Base-by-base conservation (phyloP, 2,113 vertebrate species). In the Myotis davidii region DNA sequence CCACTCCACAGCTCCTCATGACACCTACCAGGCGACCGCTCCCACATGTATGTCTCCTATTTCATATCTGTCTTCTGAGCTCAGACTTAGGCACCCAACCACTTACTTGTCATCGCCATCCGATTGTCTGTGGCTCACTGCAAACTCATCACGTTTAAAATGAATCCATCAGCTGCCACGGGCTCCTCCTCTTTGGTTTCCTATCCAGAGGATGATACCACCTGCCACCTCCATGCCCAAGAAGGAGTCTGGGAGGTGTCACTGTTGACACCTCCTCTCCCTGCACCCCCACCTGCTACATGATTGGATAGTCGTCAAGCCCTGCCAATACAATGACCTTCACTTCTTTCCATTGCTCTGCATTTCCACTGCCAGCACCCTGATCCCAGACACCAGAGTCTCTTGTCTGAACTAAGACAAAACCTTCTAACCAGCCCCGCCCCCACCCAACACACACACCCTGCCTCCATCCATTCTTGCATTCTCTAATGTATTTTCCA, bases 41-140 rank as follows among this genome's bases (percentile, higher is more conserved):
- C 67, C 65, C 61, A 88, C 64, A 6, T 64, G 42, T 61, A 4
- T 39, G 67, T 59, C 34, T 85, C 69, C 69, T 77, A 72, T 21
- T 61, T 82, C 25, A 56, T 65, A 61, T 76, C 87, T 85, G 12
- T 90, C 76, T 91, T 85, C 82, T 39, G 86, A 94, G 45, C 52
- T 73, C 77, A 93, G 70, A 54, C 39, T 29, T n/a, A 34, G 1
- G 42, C 70, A 29, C n/a, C n/a, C 42, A 73, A 10, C 61, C 81
- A 61, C 67, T 32, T 74, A 17, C 56, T 83, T 90, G 59, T 48
- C 54, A 78, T 50, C 48, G 13, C 50, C 42, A 10, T 88, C 11
- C 88, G 42, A 72, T 37, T 59, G 8, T 39, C 20, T 5, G 59
- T 29, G 16, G 18, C 8, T 61, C 42, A 18, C 81, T 42, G 10